Evolutionary conservation across 2,888 invertebrate species (phyloP).

Genomic region (Tillus elongatus): DNA sequence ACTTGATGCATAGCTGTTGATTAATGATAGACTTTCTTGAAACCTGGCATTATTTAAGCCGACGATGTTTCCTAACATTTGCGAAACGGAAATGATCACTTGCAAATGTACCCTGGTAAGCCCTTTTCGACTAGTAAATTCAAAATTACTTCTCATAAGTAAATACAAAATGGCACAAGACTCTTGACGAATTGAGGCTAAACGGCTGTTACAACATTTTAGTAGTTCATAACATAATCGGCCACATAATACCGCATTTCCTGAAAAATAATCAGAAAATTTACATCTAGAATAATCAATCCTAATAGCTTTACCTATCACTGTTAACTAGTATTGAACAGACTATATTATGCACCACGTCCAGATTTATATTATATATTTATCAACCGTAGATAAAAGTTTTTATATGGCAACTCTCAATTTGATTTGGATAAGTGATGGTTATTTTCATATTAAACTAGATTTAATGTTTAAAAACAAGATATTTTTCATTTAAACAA

Average conservation of each 20-base stretch:
- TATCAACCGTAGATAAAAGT: too few species aligned
- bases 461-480: too few species aligned
- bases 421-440: too few species aligned
- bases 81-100: slow-evolving; percentile 92
- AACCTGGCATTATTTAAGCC: slow-evolving; percentile 88
- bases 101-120: slow-evolving; percentile 85
- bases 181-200: slow-evolving; percentile 77
- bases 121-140: slow-evolving; percentile 73
- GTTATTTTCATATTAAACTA: too few species aligned
- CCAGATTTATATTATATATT: too few species aligned
- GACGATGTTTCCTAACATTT: slow-evolving; percentile 84
- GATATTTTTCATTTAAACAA: too few species aligned
- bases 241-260: slow-evolving; percentile 70
- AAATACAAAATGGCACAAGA: slow-evolving; percentile 86
- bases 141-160: slow-evolving; percentile 90
- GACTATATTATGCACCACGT: too few species aligned
- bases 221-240: slow-evolving; percentile 72
- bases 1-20: slow-evolving; percentile 86
- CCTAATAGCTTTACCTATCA: too few species aligned
- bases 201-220: slow-evolving; percentile 76
- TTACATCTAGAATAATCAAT: slow-evolving; percentile 7
- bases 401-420: too few species aligned
- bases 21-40: slow-evolving; percentile 85
- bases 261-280: slow-evolving; percentile 43
- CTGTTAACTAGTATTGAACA: too few species aligned